These are phyloP conservation scores for Scortum barcoo DNA, from an alignment of 2,113 vertebrate genomes.

Conservation along the genomic window DNA sequence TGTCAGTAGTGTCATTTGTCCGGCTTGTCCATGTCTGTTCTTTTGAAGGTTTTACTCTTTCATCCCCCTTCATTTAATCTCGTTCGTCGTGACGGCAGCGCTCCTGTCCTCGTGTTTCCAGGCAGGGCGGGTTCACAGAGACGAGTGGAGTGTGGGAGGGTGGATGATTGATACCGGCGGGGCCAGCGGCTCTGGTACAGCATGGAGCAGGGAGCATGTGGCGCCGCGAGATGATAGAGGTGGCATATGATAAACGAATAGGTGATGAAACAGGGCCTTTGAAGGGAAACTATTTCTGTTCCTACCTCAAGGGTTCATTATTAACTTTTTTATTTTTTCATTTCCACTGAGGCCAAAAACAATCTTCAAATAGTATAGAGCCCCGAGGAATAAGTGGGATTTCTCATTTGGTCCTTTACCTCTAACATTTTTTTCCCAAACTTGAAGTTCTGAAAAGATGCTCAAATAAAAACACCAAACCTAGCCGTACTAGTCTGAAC, in stretches of 20 bases:
- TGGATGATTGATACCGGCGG: conserved; percentile 74
- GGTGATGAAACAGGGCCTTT: conserved; percentile 67
- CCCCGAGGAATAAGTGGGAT: conserved; percentile 5
- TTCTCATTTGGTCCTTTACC: conserved; percentile 9
- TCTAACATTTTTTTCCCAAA: conserved; percentile 41
- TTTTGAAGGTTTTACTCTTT: conserved; percentile 75
- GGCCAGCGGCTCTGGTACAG: conserved; percentile 40
- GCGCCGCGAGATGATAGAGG: conserved; percentile 60
- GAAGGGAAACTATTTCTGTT: conserved; percentile 65
- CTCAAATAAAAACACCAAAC: conserved; percentile 38
- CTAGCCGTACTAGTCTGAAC: conserved; percentile 33
- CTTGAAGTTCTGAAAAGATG: background rate
- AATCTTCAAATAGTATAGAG: conserved; percentile 21
- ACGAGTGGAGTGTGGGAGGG: conserved; percentile 60
- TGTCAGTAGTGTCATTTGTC: conserved; percentile 46
- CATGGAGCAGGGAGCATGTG: conserved; percentile 36
- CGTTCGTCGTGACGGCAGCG: conserved; percentile 43
- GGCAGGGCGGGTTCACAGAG: conserved; percentile 55
- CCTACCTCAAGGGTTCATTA: conserved; percentile 49
- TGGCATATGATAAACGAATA: conserved; percentile 64
- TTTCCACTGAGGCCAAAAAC: conserved; percentile 35
- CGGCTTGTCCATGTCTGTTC: conserved; percentile 43
- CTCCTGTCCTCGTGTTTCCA: conserved; percentile 51
- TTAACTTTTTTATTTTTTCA: conserved; percentile 41
- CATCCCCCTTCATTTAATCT: conserved; percentile 70